These are phyloP conservation scores for Portunus trituberculatus DNA, from an alignment of 1,140 invertebrate species.

Conservation along the genomic window DNA sequence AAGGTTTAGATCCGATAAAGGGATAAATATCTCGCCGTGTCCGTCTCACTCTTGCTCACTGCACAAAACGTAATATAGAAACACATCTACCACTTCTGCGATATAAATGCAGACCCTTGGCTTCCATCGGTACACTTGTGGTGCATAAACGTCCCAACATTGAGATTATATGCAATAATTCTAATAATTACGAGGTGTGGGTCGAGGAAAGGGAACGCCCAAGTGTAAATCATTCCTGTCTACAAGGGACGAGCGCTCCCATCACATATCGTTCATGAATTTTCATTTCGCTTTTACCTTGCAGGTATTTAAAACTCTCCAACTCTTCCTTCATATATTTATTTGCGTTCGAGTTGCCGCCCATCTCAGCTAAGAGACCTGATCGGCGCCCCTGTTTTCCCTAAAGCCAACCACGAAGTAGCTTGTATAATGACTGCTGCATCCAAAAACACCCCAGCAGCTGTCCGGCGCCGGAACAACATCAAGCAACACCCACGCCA, in stretches of 20 bases:
- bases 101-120: slow-evolving; percentile 56
- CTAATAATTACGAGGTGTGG: slow-evolving; percentile 50
- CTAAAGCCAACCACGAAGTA: not conserved
- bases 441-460: not conserved
- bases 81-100: not conserved
- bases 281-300: not conserved
- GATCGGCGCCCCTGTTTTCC: not conserved
- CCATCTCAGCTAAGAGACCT: not conserved
- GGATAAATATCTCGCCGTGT: not conserved
- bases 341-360: not conserved
- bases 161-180: slow-evolving; percentile 62
- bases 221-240: slow-evolving; percentile 61
- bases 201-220: slow-evolving; percentile 29
- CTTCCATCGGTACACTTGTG: slow-evolving; percentile 55
- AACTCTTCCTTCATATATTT: not conserved
- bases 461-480: slow-evolving; percentile 2
- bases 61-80: not conserved
- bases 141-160: slow-evolving; percentile 62
- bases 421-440: not conserved
- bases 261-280: not conserved
- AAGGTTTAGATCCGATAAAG: slow-evolving; percentile 15
- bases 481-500: not conserved
- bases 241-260: not conserved
- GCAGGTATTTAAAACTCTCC: not conserved
- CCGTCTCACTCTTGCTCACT: not conserved